Base-by-base conservation (phyloP, 1,140 invertebrate genomes). In the Drosophila gunungcola region DNA sequence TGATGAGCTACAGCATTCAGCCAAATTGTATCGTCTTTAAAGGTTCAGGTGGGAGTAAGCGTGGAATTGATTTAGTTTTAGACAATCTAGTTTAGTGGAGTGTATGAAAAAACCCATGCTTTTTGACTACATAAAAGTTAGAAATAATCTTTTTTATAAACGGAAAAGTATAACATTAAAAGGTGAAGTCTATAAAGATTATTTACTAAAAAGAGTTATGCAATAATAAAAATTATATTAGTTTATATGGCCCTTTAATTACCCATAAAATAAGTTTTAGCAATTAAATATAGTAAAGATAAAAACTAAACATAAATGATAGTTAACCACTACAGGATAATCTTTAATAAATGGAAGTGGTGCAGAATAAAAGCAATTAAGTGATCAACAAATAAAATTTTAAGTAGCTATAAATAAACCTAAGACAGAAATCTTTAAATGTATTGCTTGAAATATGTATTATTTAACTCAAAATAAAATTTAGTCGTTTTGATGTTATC, bases 1-100 rank as follows among this genome's bases (percentile, higher is more conserved):
- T 80, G 61, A 83, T 63, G 75, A 67, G 53, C 32, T 43, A 34
- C 76, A 45, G 64, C 54, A 57, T 55, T 21, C 16, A 45, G 36
- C 42, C 52, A 61, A 51, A 76, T 29, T 51, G 55, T 56, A 13
- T 43, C 62, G 41, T 39, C 34, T 29, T 64, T 62, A 49, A 29
- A 55, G 43, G 41, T 21, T 46, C 12, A 29, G 53, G 69, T 64
- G 76, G 69, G 54, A 48, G 54, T 12, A n/a, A n/a, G n/a, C n/a
- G n/a, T 64, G 67, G 34, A 51, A 62, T 63, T 48, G 11, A 67
- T 42, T 64, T n/a, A 21, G 36, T 4, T 7, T 13, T 25, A 34
- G 43, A 29, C 36, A 27, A 67, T 64, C 36, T 48, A 9, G 13
- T 34, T 49, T 32, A 32, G 27, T 25, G 36, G 4, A 12, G 16